Evolutionary conservation across 2,888 invertebrate species (phyloP), one percentile per base, ranked within the genome.

Genomic region (Dichetophora obliterata): DNA sequence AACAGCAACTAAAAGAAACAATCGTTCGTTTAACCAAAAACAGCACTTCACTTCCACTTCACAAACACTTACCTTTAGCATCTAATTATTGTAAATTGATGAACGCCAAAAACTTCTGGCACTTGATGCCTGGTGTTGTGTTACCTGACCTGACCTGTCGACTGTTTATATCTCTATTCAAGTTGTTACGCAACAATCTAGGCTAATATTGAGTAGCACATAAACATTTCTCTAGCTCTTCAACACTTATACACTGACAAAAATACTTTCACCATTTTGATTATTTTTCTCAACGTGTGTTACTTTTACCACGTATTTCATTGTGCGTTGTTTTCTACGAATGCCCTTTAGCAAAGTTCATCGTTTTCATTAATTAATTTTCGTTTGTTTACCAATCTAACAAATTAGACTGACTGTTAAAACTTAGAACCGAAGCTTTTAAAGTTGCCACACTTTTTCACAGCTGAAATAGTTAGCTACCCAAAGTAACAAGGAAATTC

Each of bases 331-430:
- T 72, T 24, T 16, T 59, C 16, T 22, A 5, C 16, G 19, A 43
- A 71, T 74, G 78, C 83, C 84, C 82, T 75, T 82, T 79, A 85
- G 84, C 83, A 81, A 85, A 83, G 84, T 86, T 85, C 85, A 84
- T 82, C 86, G 84, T 84, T 86, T 84, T 84, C 84, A 84, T 85
- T 86, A 85, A 85, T 85, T 85, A 85, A 85, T 85, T 85, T 85
- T 82, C 86, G 86, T 86, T 85, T 85, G 85, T 86, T 85, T 86
- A 81, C 85, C 85, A 85, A 86, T 85, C 86, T 84, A 84, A 83
- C 85, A 86, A 86, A 85, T 85, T 85, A 85, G 85, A 85, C 84
- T 81, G 82, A 83, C 84, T 66, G 57, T 34, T 63, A 63, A 59
- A 76, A 76, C 72, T 72, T 27, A 5, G 16, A n/a, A 43, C 27